Base-by-base conservation (phyloP, 2,888 invertebrate genomes). In the Penaeus monodon region DNA sequence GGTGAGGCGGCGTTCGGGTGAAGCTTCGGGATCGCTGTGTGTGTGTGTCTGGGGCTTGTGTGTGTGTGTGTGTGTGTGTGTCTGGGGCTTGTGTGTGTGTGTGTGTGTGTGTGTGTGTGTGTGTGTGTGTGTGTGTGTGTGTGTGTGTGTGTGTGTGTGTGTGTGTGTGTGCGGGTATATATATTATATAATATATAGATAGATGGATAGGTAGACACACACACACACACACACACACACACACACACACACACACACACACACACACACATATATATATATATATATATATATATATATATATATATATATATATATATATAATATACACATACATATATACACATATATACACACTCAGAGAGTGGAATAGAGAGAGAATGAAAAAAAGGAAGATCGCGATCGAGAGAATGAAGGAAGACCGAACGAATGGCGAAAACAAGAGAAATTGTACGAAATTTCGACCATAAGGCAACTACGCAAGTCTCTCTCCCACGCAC, bases 231-330 rank as follows among this genome's bases (percentile, higher is more conserved):
- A 79, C 27, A 64, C 64, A 64, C 27, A 27, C 64, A 79, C 27
- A 64, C 29, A 79, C 27, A n/a, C 27, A 64, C 64, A 12, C 1
- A 64, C 64, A 64, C 29, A 79, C 64, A 64, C 14, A 63, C 29
- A 79, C 29, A 64, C 63, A 64, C 64, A 64, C 64, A 49, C 49
- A 49, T 57, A n/a, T 63, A n/a, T 78, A 49, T 12, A 57, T 44
- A 17, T n/a, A n/a, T 49, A 65, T 33, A 79, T 79, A 79, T 79
- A 65, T 65, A 79, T 57, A 79, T 29, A 29, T 57, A 65, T 64
- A 29, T 65, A 29, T n/a, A 64, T 27, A 29, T 64, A 63, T n/a
- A 65, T n/a, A n/a, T 27, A 20, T 20, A 49, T 49, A 49, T 4
- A 49, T 49, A 49, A 49, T 49, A 49, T 49, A 7, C 14, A 4